A percentile compares a stretch with the other conserved stretches of the same genome.
These are phyloP conservation scores for Sitophilus oryzae DNA, from an alignment of 1,140 invertebrate genomes.

Conservation along the genomic window DNA sequence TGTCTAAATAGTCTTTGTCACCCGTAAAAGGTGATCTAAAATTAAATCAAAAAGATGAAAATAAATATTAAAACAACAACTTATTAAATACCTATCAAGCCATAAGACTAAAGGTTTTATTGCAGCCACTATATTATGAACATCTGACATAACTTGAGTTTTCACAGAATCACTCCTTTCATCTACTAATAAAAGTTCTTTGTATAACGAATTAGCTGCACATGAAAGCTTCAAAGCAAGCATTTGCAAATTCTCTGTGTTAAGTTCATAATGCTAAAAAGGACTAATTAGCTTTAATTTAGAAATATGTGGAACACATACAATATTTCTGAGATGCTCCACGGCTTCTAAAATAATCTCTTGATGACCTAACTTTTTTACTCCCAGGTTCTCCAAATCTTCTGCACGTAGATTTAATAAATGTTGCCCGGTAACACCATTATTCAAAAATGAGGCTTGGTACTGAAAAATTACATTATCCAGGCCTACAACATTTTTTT, in stretches of 20 bases:
- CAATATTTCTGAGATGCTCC: conserved; percentile 80
- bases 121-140: conserved; percentile 72
- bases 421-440: conserved; percentile 74
- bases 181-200: conserved; percentile 56
- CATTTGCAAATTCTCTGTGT: conserved; percentile 85
- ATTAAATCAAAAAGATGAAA: no score
- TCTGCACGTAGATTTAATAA: conserved; percentile 76
- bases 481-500: conserved; percentile 65
- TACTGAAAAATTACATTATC: conserved; percentile 77
- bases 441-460: conserved; percentile 72
- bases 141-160: conserved; percentile 74
- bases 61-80: no score
- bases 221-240: conserved; percentile 79
- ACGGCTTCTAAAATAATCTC: conserved; percentile 88
- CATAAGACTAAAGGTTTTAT: conserved; percentile 86
- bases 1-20: conserved; percentile 60
- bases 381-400: conserved; percentile 79
- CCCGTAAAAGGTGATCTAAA: conserved; percentile 64
- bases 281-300: no score
- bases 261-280: conserved; percentile 82
- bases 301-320: no score
- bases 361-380: conserved; percentile 83
- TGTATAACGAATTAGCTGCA: conserved; percentile 72
- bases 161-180: conserved; percentile 65
- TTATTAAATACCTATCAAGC: conserved; percentile 77